Conservation (phyloP, 2,113 vertebrate genomes). For the Solenodon paradoxus region DNA sequence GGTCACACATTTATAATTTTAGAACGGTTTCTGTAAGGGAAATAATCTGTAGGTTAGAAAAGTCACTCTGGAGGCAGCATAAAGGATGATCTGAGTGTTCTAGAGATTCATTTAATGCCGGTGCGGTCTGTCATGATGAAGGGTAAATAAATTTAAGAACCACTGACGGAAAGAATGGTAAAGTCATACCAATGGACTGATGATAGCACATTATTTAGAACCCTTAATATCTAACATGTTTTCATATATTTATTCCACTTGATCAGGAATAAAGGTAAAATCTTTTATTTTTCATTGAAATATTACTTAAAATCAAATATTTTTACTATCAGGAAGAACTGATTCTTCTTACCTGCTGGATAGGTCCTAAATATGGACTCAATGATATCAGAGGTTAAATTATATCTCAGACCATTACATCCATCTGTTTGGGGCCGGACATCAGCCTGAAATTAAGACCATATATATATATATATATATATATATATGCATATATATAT, state of each 20-base stretch:
- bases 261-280: slow-evolving; percentile 17
- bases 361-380: slow-evolving; percentile 99
- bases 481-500: not conserved
- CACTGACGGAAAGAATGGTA: not conserved
- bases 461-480: not conserved
- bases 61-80: not conserved
- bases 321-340: not conserved
- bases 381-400: slow-evolving; percentile 97
- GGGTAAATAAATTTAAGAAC: slow-evolving; percentile 5
- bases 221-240: not conserved
- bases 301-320: slow-evolving; percentile 20
- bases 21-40: not conserved
- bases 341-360: slow-evolving; percentile 89
- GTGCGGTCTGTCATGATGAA: not conserved
- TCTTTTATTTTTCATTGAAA: not conserved
- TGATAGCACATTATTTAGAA: not conserved
- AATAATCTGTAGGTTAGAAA: not conserved
- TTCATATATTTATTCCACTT: not conserved
- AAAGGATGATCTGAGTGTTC: not conserved
- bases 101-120: slow-evolving; percentile 15
- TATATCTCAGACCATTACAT: slow-evolving; percentile 97
- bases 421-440: slow-evolving; percentile 98
- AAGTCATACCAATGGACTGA: not conserved
- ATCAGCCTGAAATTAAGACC: slow-evolving; percentile 90
- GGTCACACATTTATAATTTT: not conserved